Evolutionary conservation across 2,113 vertebrate genomes (phyloP).

Genomic region (Macrotus californicus): DNA sequence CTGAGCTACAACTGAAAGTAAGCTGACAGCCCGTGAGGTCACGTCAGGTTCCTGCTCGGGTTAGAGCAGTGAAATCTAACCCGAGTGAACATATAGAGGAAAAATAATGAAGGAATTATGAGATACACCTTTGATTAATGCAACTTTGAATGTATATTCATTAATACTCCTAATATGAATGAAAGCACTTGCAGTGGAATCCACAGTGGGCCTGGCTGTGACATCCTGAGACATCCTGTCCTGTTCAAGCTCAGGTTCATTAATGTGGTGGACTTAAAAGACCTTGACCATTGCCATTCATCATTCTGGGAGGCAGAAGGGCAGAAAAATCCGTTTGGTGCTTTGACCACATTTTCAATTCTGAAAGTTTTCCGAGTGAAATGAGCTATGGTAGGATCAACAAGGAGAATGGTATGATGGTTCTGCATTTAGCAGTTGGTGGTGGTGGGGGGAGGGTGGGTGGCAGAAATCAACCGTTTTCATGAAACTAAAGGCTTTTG

Average conservation of each 20-base stretch:
- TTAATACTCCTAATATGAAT: not conserved
- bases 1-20: not conserved
- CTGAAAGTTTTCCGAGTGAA: constrained; percentile 49
- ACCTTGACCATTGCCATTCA: constrained; percentile 21
- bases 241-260: not conserved
- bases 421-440: not conserved
- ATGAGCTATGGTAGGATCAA: constrained; percentile 5
- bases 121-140: not conserved
- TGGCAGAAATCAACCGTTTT: not conserved
- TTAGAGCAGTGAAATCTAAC: not conserved
- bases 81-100: not conserved
- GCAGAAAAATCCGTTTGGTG: constrained; percentile 41
- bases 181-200: not conserved
- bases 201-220: not conserved
- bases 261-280: not conserved
- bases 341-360: constrained; percentile 51
- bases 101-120: not conserved
- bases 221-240: not conserved
- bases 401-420: not conserved
- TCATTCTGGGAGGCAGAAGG: constrained; percentile 32
- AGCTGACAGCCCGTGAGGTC: not conserved
- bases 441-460: rapidly evolving
- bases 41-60: not conserved
- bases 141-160: not conserved
- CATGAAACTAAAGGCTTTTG: not conserved